These are phyloP conservation scores for Pachymerium ferrugineum DNA, from an alignment of 2,888 invertebrate species.

Conservation along the genomic window DNA sequence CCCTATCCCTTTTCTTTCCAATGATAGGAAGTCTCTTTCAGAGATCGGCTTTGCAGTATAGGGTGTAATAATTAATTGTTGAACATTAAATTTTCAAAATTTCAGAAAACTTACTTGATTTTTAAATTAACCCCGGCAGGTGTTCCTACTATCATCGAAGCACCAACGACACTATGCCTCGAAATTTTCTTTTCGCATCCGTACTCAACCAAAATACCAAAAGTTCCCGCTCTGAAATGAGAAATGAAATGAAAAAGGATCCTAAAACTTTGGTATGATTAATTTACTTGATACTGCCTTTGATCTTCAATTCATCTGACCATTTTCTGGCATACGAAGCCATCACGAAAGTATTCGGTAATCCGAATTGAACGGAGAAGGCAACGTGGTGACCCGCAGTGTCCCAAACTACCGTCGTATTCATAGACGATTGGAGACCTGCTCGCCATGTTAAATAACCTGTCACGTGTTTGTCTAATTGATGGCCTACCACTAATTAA, in stretches of 20 bases:
- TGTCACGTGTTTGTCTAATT: conserved; percentile 78
- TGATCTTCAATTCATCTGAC: conserved; percentile 70
- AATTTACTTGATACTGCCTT: conserved; percentile 71
- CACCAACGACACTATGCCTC: conserved; percentile 78
- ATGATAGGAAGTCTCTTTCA: no score
- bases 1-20: no score
- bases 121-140: conserved; percentile 84
- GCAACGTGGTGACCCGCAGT: conserved; percentile 62
- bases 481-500: conserved; percentile 59
- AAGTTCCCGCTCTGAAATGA: conserved; percentile 65
- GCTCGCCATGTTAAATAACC: conserved; percentile 81
- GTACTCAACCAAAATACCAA: conserved; percentile 81
- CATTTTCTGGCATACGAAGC: conserved; percentile 70
- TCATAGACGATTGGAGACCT: conserved; percentile 64
- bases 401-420: conserved; percentile 72
- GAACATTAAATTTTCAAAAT: background rate
- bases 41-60: no score
- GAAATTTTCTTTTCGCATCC: conserved; percentile 90
- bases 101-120: conserved; percentile 60
- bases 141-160: conserved; percentile 75
- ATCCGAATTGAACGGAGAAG: conserved; percentile 60
- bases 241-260: background rate
- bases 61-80: no score
- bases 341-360: conserved; percentile 43
- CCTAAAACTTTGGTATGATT: background rate